Evolutionary conservation across 1,140 invertebrate species (phyloP), one percentile per base, ranked within the genome.

Genomic region (Lepidurus couesii): DNA sequence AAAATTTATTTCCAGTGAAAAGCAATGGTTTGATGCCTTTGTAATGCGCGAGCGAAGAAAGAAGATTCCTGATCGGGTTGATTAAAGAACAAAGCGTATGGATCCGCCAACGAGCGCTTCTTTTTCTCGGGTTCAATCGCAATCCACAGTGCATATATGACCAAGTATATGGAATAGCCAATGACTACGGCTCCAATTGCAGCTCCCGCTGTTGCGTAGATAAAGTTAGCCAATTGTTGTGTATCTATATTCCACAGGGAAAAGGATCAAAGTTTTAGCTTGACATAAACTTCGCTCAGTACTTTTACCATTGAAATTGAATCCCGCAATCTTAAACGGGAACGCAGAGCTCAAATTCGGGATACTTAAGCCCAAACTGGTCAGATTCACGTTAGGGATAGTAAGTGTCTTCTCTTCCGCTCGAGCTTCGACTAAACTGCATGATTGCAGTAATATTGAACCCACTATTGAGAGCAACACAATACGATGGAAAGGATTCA

Each of bases 401-500:
- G 53, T 65, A n/a, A 65, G n/a, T 21, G 53, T 65, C 21, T 65
- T 65, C 13, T 65, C 53, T 65, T 65, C 53, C n/a, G 16, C 53
- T 16, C 53, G 53, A 13, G 53, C 53, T 65, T 65, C 53, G 1
- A 65, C 53, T 9, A 21, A 65, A 65, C 53, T 21, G 53, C 13
- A 13, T 5, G 53, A 65, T 16, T 0, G n/a, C 53, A 65, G n/a
- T 21, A 65, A 16, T 65, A 65, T 7, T n/a, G 53, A 65, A 16
- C 53, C 21, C 53, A 65, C 53, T 21, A 65, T 65, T n/a, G 53
- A 65, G 53, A 21, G 6, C 6, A 65, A 4, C n/a, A 65, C 21
- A 65, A 21, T 65, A 65, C 53, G 53, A n/a, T 65, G 53, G 53
- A 65, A 65, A 65, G 53, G n/a, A 65, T 21, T 65, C 53, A 65